phyloP scores from a whole-genome alignment of 2,888 invertebrate species.

The Melinopterus prodromus region DNA sequence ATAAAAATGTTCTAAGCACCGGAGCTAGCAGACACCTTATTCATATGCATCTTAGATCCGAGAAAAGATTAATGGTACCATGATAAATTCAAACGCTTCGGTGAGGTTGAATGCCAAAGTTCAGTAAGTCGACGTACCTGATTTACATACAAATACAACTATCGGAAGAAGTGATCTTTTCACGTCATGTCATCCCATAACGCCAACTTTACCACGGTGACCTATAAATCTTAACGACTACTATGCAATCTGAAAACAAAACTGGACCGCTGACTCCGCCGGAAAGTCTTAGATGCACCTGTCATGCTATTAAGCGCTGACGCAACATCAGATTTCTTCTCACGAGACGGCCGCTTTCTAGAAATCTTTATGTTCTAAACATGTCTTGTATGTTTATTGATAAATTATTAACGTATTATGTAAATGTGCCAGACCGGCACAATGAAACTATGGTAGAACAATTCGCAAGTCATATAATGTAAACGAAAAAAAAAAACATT shows the following conservation, averaged over 20 bases:
- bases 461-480: not conserved
- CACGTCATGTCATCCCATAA: slow-evolving; percentile 4
- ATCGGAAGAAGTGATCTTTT: slow-evolving; percentile 4
- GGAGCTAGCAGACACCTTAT: not conserved
- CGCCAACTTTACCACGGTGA: slow-evolving; percentile 4
- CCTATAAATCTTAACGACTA: not conserved
- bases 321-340: not conserved
- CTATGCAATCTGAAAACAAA: not conserved
- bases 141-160: slow-evolving; percentile 4
- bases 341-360: not conserved
- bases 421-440: too few relatives aligned
- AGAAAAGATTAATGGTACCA: not conserved
- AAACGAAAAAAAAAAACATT: not conserved
- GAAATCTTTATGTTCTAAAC: not conserved
- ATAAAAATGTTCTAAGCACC: not conserved
- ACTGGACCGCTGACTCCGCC: not conserved
- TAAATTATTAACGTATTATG: not conserved
- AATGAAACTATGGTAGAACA: not conserved
- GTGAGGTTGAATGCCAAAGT: not conserved
- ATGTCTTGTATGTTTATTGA: not conserved
- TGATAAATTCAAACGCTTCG: slow-evolving; percentile 4
- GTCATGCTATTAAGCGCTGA: not conserved
- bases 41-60: slow-evolving; percentile 4
- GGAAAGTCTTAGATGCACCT: not conserved
- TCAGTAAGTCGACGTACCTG: slow-evolving; percentile 4